Evolutionary conservation across 2,113 vertebrate species (phyloP).

Genomic region (Onychorhynchus coronatus): DNA sequence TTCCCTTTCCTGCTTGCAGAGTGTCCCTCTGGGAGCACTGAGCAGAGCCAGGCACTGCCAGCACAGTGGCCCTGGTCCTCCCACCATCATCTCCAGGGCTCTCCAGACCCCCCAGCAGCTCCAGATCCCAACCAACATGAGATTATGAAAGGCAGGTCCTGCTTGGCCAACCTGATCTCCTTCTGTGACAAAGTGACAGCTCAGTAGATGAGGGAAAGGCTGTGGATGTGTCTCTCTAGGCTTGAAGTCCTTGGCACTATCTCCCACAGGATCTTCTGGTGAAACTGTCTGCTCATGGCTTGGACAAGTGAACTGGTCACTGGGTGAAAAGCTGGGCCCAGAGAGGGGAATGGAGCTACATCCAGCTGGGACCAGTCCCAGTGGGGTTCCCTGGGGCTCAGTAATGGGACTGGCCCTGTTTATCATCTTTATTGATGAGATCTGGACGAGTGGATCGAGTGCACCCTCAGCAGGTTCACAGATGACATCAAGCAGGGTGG

Average conservation of each 20-base stretch:
- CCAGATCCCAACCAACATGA: neutral
- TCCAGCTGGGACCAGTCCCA: neutral
- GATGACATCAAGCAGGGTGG: neutral
- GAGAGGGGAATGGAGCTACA: neutral
- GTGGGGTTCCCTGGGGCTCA: neutral
- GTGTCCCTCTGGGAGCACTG: neutral
- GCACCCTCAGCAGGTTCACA: neutral
- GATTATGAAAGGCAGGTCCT: neutral
- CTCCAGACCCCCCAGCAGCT: no score
- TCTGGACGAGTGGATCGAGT: neutral
- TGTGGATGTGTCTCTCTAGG: neutral
- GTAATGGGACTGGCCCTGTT: neutral
- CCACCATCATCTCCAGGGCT: neutral
- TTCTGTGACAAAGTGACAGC: neutral
- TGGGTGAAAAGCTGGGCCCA: neutral
- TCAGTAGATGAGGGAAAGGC: neutral
- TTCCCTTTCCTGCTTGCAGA: neutral
- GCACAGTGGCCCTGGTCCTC: neutral
- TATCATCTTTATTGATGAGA: no score
- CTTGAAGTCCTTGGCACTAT: neutral
- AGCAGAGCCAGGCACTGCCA: fast-evolving
- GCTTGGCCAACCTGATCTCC: neutral
- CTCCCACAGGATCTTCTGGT: neutral
- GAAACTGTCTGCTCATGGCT: neutral
- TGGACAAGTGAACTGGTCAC: neutral